phyloP scores from a whole-genome alignment of 1,140 invertebrate species.

The Drusus annulatus region DNA sequence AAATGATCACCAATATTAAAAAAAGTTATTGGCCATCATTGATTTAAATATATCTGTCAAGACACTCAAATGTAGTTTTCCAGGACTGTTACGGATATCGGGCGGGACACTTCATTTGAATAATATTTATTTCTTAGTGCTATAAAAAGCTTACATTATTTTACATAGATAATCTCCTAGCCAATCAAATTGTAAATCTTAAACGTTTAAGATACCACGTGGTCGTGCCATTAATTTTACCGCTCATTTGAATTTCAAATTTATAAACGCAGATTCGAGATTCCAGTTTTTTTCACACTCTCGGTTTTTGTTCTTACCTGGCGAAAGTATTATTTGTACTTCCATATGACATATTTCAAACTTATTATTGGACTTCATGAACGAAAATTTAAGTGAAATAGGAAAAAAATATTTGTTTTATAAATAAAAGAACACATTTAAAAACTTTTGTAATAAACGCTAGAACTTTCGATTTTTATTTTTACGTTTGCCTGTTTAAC shows the following conservation, averaged over 20 bases:
- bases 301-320: not conserved
- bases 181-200: slow-evolving; percentile 47
- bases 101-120: slow-evolving; percentile 16
- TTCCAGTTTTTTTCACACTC: slow-evolving; percentile 24
- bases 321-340: not conserved
- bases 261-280: slow-evolving; percentile 22
- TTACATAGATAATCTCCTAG: slow-evolving; percentile 7
- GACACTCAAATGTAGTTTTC: not conserved
- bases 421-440: no score
- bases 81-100: not conserved
- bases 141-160: slow-evolving; percentile 12
- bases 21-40: not conserved
- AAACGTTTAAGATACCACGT: slow-evolving; percentile 45
- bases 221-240: slow-evolving; percentile 27
- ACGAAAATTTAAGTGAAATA: no score
- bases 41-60: slow-evolving; percentile 4
- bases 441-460: no score
- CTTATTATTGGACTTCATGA: no score
- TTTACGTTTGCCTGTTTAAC: no score
- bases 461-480: no score
- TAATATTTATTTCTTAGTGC: slow-evolving; percentile 13
- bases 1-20: not conserved
- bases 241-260: slow-evolving; percentile 41
- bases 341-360: no score
- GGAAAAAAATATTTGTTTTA: no score